These are phyloP conservation scores for Callinectes sapidus DNA, from an alignment of 2,888 invertebrate genomes.

Conservation along the genomic window DNA sequence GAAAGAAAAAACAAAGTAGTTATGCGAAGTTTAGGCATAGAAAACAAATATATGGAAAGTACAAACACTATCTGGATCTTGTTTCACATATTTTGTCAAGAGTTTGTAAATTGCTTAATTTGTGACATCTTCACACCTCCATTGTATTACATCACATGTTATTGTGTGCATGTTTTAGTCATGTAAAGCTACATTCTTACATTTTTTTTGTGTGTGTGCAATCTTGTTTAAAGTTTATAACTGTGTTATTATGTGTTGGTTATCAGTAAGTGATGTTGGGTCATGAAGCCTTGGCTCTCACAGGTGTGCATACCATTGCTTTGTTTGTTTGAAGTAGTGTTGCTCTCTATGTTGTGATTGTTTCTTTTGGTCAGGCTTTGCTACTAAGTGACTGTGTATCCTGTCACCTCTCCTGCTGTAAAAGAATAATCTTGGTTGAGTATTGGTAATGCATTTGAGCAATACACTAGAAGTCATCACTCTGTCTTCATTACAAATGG, in stretches of 20 bases:
- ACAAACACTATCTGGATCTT: slow-evolving; percentile 11
- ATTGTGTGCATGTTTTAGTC: not conserved
- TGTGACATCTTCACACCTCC: not conserved
- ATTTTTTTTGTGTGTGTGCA: not conserved
- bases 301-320: not conserved
- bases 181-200: not conserved
- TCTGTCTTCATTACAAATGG: not conserved
- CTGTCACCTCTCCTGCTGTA: not conserved
- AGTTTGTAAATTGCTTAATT: not conserved
- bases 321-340: not conserved
- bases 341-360: not conserved
- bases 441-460: not conserved
- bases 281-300: not conserved
- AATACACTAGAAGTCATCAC: not conserved
- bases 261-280: not conserved
- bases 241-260: not conserved
- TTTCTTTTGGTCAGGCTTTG: not conserved
- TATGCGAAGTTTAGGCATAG: not conserved
- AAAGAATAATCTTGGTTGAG: not conserved
- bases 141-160: not conserved
- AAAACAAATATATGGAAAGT: slow-evolving; percentile 19
- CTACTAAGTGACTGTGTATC: not conserved
- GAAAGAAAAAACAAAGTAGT: not conserved
- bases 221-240: not conserved
- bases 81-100: not conserved